Conservation (phyloP, 1,140 invertebrate genomes). For the Potamilus streckersoni region DNA sequence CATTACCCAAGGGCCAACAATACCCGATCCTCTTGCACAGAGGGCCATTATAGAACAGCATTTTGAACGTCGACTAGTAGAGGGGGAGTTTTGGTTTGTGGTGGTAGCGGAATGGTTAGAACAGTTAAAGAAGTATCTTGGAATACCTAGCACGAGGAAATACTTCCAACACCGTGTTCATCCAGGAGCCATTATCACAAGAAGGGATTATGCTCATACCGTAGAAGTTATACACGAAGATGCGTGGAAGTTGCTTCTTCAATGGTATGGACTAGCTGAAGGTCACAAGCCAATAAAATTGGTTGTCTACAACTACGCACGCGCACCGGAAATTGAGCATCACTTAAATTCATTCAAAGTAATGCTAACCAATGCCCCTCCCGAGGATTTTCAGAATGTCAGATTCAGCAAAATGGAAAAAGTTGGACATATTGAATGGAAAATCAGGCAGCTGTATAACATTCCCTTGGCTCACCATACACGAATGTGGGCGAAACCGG, state of each 20-base stretch:
- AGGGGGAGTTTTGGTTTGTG: conserved; percentile 64
- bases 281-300: conserved; percentile 60
- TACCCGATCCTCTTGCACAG: conserved; percentile 55
- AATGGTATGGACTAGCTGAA: conserved; percentile 62
- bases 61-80: conserved; percentile 51
- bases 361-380: conserved; percentile 48
- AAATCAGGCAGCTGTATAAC: conserved; percentile 49
- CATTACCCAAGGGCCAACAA: conserved; percentile 29
- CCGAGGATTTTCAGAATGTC: conserved; percentile 61
- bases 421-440: conserved; percentile 60
- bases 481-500: conserved; percentile 58
- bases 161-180: conserved; percentile 55
- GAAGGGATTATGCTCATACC: conserved; percentile 59
- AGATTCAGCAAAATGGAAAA: conserved; percentile 65
- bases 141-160: conserved; percentile 52
- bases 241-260: conserved; percentile 57
- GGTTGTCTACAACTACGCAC: conserved; percentile 58
- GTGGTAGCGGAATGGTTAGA: conserved; percentile 63
- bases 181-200: conserved; percentile 57
- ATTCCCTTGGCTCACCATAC: conserved; percentile 43
- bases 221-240: conserved; percentile 63
- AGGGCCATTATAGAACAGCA: conserved; percentile 53
- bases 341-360: conserved; percentile 62
- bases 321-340: conserved; percentile 60
- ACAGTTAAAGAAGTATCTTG: conserved; percentile 59